Evolutionary conservation across 2,113 vertebrate species (phyloP).

Genomic region (Acrocephalus arundinaceus): DNA sequence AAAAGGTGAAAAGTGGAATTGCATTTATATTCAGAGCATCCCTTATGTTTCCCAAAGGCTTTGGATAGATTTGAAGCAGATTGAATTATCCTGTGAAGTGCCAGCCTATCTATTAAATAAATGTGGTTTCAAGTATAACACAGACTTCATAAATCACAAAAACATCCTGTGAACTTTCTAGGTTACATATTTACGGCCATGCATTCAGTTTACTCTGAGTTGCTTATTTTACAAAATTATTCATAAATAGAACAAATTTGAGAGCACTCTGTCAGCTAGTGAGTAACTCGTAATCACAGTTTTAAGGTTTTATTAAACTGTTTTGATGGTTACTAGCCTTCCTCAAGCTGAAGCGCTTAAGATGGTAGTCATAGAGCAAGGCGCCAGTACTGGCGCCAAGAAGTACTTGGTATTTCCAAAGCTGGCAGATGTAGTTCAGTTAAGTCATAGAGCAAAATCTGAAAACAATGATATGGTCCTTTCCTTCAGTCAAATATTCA

Average conservation of each 20-base stretch:
- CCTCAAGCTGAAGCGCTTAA: conserved; percentile 69
- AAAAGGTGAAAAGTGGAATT: conserved; percentile 64
- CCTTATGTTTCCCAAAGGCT: conserved; percentile 55
- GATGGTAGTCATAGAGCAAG: conserved; percentile 74
- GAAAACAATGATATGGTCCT: conserved; percentile 84
- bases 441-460: conserved; percentile 82
- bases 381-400: conserved; percentile 77
- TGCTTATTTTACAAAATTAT: conserved; percentile 57
- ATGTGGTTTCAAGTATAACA: conserved; percentile 69
- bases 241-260: conserved; percentile 55
- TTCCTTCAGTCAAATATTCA: conserved; percentile 81
- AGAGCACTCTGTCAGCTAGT: conserved; percentile 49
- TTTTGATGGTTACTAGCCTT: conserved; percentile 76
- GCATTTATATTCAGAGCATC: conserved; percentile 57
- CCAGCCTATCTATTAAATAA: conserved; percentile 76
- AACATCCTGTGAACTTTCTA: conserved; percentile 67
- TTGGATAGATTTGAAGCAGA: conserved; percentile 72
- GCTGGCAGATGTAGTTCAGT: conserved; percentile 81
- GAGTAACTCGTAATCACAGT: conserved; percentile 72
- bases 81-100: conserved; percentile 63
- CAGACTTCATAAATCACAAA: conserved; percentile 72
- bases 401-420: conserved; percentile 78
- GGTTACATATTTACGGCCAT: conserved; percentile 11
- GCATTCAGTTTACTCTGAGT: conserved; percentile 33
- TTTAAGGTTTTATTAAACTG: conserved; percentile 71